Conservation (phyloP, 1,140 invertebrate species). For the Heliconius eleuchia region DNA sequence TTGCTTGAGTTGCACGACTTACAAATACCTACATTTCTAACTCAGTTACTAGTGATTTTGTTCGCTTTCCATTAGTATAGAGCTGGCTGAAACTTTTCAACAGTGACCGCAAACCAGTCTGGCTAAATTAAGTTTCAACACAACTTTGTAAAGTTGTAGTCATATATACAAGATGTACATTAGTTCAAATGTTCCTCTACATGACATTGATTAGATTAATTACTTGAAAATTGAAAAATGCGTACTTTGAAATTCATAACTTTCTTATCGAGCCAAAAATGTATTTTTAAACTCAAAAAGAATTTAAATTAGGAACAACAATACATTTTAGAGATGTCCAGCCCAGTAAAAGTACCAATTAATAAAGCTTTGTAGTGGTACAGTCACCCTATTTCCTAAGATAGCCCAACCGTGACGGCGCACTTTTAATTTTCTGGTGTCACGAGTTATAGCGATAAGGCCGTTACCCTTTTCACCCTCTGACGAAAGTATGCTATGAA, state of each 20-base stretch:
- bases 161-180: slow-evolving; percentile 37
- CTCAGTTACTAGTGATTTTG: slow-evolving; percentile 49
- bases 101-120: slow-evolving; percentile 50
- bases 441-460: slow-evolving; percentile 75
- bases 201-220: neutral
- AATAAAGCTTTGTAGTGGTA: slow-evolving; percentile 71
- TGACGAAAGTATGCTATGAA: slow-evolving; percentile 73
- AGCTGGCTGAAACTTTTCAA: slow-evolving; percentile 54
- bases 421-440: slow-evolving; percentile 79
- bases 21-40: slow-evolving; percentile 44
- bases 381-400: slow-evolving; percentile 73
- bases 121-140: slow-evolving; percentile 57
- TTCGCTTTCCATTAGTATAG: slow-evolving; percentile 46
- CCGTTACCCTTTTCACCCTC: slow-evolving; percentile 57
- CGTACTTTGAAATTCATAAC: neutral
- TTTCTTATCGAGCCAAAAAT: neutral
- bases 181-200: slow-evolving; percentile 18
- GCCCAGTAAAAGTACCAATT: slow-evolving; percentile 61
- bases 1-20: slow-evolving; percentile 42
- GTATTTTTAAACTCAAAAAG: neutral
- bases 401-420: slow-evolving; percentile 69
- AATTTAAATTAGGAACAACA: neutral
- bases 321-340: slow-evolving; percentile 38
- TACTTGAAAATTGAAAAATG: neutral
- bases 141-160: slow-evolving; percentile 37